Evolutionary conservation across 2,113 vertebrate species (phyloP), one percentile per base, ranked within the genome.

Genomic region (Odontophorus gujanensis): DNA sequence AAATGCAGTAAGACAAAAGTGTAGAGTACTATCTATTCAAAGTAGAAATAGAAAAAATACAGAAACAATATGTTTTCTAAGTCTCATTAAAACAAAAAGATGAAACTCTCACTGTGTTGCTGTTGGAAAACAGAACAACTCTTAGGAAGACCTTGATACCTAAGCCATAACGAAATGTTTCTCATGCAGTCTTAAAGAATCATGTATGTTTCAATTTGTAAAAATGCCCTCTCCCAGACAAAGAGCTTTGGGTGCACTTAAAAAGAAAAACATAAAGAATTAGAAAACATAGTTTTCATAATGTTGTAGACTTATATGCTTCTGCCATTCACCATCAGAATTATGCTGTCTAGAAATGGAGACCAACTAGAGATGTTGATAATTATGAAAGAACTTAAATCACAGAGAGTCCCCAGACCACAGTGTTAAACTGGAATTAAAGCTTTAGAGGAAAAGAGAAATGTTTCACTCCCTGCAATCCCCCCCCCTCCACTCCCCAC

Each of bases 361-460:
- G 89, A 96, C 88, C 93, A 92, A 96, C 92, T 86, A 91, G 84
- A 95, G 90, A 96, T 96, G 75, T 75, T 78, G 84, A 94, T 90
- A 92, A 95, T 97, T 96, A 96, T 34, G n/a, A 74, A 94, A 96
- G 81, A 98, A 96, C 66, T 79, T 94, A 91, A 96, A 92, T 80
- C 92, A 67, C 78, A 89, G 85, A 95, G 85, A 96, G 74, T 30
- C 90, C 58, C 28, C 85, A 96, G 95, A 97, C 80, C 87, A 96
- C 89, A 86, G 59, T 75, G 93, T 95, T 94, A 96, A 86, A 89
- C 69, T 61, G 53, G 87, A 95, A 96, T 97, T 87, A 94, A 96
- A 94, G 95, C 87, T 88, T 47, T 72, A 82, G 28, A 61, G 15
- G 80, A 90, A 93, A 95, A 97, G 82, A 92, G 85, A 93, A 94